Evolutionary conservation across 2,797 vertebrate species (phyloP).

Genomic region (Enteromius treurensis): DNA sequence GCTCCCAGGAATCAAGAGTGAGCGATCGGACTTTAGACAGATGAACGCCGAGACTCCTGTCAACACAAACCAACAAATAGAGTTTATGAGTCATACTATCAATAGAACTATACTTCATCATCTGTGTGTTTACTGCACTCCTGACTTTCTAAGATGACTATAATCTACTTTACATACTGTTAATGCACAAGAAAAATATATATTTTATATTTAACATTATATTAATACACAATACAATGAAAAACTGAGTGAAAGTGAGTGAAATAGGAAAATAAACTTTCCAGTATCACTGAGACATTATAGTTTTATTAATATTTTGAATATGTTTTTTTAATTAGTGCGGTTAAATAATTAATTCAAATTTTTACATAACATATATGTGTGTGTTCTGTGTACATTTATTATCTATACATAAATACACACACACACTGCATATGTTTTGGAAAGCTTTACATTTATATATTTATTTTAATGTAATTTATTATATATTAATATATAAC

Average conservation of each 20-base stretch:
- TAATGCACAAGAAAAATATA: neutral
- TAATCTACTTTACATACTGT: neutral
- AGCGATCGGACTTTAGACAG: slow-evolving; percentile 80
- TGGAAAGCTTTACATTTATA: no score
- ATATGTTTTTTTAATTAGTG: neutral
- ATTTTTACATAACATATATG: no score
- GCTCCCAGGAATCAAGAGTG: slow-evolving; percentile 81
- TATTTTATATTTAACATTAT: neutral
- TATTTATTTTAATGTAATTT: no score
- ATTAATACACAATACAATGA: neutral
- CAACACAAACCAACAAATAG: slow-evolving; percentile 4
- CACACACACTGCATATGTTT: no score
- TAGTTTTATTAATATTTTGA: neutral
- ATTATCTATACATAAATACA: no score
- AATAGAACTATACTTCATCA: neutral
- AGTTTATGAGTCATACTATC: neutral
- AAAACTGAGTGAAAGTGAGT: neutral
- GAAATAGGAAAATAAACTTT: neutral
- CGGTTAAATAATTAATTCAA: no score
- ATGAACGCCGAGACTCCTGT: slow-evolving; percentile 81
- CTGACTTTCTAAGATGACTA: no score
- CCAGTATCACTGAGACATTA: neutral
- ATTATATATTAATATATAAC: no score
- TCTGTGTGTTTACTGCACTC: neutral
- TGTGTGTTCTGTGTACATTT: no score